phyloP scores from a whole-genome alignment of 2,797 vertebrate genomes.

The Leptatherina wallacei region DNA sequence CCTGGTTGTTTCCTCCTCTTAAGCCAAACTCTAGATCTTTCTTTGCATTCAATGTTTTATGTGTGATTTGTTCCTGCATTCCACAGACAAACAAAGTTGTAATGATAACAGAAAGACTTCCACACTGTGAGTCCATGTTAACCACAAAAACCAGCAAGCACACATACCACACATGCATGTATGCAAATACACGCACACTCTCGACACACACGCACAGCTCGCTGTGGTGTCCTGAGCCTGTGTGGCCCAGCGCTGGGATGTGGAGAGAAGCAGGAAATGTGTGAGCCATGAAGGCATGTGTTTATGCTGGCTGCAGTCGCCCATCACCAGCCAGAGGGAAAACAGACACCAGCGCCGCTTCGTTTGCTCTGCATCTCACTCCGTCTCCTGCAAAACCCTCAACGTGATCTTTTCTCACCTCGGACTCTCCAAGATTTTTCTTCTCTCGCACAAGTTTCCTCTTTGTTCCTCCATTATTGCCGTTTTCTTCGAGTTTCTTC shows the following conservation, averaged over 20 bases:
- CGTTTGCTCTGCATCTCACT: slow-evolving; percentile 59
- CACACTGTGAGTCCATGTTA: slow-evolving; percentile 21
- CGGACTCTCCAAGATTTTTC: slow-evolving; percentile 35
- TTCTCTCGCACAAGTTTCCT: slow-evolving; percentile 10
- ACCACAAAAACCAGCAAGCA: slow-evolving; percentile 40
- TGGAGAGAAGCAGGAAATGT: slow-evolving; percentile 85
- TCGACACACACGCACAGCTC: slow-evolving; percentile 28
- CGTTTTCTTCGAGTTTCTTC: slow-evolving; percentile 16
- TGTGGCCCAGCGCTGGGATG: slow-evolving; percentile 82
- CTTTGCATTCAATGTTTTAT: slow-evolving; percentile 28
- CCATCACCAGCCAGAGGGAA: slow-evolving; percentile 85
- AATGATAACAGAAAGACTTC: slow-evolving; percentile 35
- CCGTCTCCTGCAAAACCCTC: slow-evolving; percentile 53
- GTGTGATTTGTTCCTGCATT: slow-evolving; percentile 13
- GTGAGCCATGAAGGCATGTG: slow-evolving; percentile 89
- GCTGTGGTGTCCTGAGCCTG: slow-evolving; percentile 79
- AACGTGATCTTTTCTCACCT: slow-evolving; percentile 63
- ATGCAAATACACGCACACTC: slow-evolving; percentile 38
- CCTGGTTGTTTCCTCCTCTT: slow-evolving; percentile 48
- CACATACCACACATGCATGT: slow-evolving; percentile 41
- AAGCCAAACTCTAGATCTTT: slow-evolving; percentile 35
- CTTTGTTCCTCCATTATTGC: neutral
- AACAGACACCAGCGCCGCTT: slow-evolving; percentile 80
- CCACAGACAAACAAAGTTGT: neutral
- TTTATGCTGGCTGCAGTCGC: slow-evolving; percentile 86